Conservation (phyloP, 2,888 invertebrate genomes). For the Invenusta paracnida region DNA sequence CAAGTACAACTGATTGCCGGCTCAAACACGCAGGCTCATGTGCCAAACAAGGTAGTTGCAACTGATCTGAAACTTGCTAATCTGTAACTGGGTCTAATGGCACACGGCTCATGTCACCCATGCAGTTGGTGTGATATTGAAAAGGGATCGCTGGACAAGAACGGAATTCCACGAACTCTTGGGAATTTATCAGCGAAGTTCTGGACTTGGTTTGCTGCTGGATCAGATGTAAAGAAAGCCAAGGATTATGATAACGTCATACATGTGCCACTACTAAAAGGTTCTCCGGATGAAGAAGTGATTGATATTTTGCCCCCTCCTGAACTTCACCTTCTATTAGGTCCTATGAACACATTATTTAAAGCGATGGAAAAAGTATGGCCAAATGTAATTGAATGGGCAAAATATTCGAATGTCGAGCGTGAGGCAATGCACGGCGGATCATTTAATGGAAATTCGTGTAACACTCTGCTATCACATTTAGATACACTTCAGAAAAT, state of each 20-base stretch:
- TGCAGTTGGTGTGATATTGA: conserved; percentile 39
- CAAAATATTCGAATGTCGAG: conserved; percentile 24
- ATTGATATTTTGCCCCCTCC: conserved; percentile 34
- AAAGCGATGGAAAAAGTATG: conserved; percentile 33
- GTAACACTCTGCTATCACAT: conserved; percentile 23
- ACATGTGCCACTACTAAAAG: conserved; percentile 26
- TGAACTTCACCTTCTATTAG: conserved; percentile 31
- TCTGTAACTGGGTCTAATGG: conserved; percentile 35
- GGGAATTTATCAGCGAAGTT: conserved; percentile 34
- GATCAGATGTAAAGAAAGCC: conserved; percentile 27
- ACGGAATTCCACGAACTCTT: conserved; percentile 34
- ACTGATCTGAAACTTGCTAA: conserved; percentile 40
- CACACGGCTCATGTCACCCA: conserved; percentile 26
- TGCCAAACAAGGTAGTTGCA: conserved; percentile 33
- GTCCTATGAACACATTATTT: conserved; percentile 22
- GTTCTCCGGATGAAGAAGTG: conserved; percentile 13
- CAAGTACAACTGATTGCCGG: neutral
- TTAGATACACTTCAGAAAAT: neutral
- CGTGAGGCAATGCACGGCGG: conserved; percentile 32
- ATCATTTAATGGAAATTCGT: conserved; percentile 34
- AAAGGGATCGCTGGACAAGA: conserved; percentile 7
- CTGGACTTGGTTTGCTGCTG: conserved; percentile 35
- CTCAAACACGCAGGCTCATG: conserved; percentile 18
- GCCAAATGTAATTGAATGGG: conserved; percentile 24
- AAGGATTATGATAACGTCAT: conserved; percentile 36